A percentile compares a stretch with the other conserved stretches of the same genome.
These are phyloP conservation scores for Penaeus monodon DNA, from an alignment of 2,888 invertebrate species.

Conservation along the genomic window DNA sequence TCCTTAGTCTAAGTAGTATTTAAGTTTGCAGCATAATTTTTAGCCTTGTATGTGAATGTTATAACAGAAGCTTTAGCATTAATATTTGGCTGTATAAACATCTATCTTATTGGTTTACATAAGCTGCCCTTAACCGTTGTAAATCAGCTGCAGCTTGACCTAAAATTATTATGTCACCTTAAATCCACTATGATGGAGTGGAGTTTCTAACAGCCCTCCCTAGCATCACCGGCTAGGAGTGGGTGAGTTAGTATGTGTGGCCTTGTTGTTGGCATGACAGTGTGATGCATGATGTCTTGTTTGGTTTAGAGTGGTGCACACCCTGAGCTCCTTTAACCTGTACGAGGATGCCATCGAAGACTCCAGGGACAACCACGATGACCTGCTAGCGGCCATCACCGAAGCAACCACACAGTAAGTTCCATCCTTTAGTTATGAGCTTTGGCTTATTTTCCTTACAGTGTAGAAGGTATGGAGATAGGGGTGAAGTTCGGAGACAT, in stretches of 20 bases:
- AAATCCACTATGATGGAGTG: constrained; percentile 3
- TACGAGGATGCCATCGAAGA: constrained; percentile 72
- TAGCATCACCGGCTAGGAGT: constrained; percentile 5
- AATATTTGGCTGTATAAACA: constrained; percentile 19
- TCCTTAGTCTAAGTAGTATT: too few relatives aligned
- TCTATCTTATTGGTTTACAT: background rate
- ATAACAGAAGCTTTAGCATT: constrained; percentile 31
- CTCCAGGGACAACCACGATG: constrained; percentile 69
- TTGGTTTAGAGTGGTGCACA: constrained; percentile 70
- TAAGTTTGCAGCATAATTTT: too few relatives aligned
- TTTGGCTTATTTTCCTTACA: background rate
- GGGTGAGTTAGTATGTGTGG: constrained; percentile 25
- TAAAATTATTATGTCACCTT: constrained; percentile 14
- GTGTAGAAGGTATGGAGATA: constrained; percentile 7
- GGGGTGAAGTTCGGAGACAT: too few relatives aligned
- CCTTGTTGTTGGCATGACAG: constrained; percentile 29
- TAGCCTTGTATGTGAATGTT: constrained; percentile 14
- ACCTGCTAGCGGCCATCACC: constrained; percentile 72
- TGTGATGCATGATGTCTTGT: constrained; percentile 41
- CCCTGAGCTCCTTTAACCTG: constrained; percentile 72
- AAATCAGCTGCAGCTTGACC: constrained; percentile 25
- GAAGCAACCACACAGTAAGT: constrained; percentile 74
- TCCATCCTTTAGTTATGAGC: constrained; percentile 54
- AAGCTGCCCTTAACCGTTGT: constrained; percentile 7
- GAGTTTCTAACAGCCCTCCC: background rate